Evolutionary conservation across 2,888 invertebrate genomes (phyloP), one percentile per base, ranked within the genome.

Genomic region (Mylabris sibirica): DNA sequence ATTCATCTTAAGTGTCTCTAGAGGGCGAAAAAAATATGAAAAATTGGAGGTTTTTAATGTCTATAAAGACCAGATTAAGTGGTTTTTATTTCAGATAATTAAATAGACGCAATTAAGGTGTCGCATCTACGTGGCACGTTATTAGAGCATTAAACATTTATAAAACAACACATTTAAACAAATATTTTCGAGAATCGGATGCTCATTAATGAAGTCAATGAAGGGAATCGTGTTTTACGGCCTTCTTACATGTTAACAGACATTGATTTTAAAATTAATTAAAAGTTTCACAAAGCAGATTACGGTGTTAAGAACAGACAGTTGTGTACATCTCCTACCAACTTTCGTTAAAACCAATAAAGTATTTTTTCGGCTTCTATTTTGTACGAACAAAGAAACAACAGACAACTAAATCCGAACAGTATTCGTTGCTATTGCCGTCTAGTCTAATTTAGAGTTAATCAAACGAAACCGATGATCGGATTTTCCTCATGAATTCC

Each of bases 261-360:
- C 73, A 75, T 73, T 72, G 74, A 74, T 75, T 76, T 76, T 75
- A 75, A 77, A 77, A 76, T 78, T 77, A 77, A 78, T 78, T 78
- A 78, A 78, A 77, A 78, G 71, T 76, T 78, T 77, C 72, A 66
- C 68, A 77, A 75, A 78, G 75, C 72, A 75, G 76, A 74, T 77
- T 78, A 77, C 73, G 70, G 74, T 71, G 68, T 73, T 76, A 73
- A 67, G 72, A 38, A 20, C 49, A 20, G 20, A 20, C 20, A 20
- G 49, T 49, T 20, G 6, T 24, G 57, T 72, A 66, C 66, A 67
- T 44, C 44, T 72, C 67, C 66, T 71, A 68, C 70, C 65, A 66
- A 44, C 59, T 73, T 67, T 71, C 30, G 65, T 72, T 60, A 64
- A 68, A 74, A 71, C 76, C 73, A 69, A 75, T 71, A 75, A 75